Base-by-base conservation (phyloP, 2,113 vertebrate genomes). In the Chionodraco myersi region DNA sequence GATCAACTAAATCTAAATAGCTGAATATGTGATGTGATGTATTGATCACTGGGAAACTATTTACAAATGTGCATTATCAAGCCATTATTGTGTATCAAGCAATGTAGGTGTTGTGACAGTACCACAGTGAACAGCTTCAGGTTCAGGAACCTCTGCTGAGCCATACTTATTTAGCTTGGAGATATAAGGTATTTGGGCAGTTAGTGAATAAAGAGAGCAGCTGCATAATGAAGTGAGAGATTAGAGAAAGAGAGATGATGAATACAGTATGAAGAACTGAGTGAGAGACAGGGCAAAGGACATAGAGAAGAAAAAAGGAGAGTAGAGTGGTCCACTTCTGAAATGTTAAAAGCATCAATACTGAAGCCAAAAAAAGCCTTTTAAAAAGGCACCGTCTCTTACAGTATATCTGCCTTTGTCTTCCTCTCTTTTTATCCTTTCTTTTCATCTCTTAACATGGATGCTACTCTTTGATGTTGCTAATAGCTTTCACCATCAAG, bases 331-430 rank as follows among this genome's bases (percentile, higher is more conserved):
- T 73, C 67, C 73, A 80, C 79, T 91, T 89, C 64, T 79, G 62
- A 57, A 84, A 72, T 58, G 79, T 51, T 88, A 87, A 90, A 90
- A 89, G 85, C 79, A 83, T 88, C 82, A 72, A 86, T 89, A 86
- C 53, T 36, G 30, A 82, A 64, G 60, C 36, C 67, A 45, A 79
- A 90, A 79, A 90, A 86, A 84, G 65, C 72, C 83, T 87, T 91
- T 91, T 85, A 87, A 30, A 30, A 30, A 80, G 78, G 80, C 72
- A 30, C 66, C 57, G 78, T 71, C 75, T 88, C 80, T 72, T 53
- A 26, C 26, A 26, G 26, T 26, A 68, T 67, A n/a, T 80, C 26
- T 45, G 71, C 75, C 78, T 84, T 81, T 72, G 64, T 79, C 74
- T 72, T 13, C 26, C 61, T 61, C 56, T 70, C n/a, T 61, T 82